A percentile compares a stretch with the other conserved stretches of the same genome.
Conservation (phyloP, 2,888 invertebrate species). For the Drosophila prolongata region DNA sequence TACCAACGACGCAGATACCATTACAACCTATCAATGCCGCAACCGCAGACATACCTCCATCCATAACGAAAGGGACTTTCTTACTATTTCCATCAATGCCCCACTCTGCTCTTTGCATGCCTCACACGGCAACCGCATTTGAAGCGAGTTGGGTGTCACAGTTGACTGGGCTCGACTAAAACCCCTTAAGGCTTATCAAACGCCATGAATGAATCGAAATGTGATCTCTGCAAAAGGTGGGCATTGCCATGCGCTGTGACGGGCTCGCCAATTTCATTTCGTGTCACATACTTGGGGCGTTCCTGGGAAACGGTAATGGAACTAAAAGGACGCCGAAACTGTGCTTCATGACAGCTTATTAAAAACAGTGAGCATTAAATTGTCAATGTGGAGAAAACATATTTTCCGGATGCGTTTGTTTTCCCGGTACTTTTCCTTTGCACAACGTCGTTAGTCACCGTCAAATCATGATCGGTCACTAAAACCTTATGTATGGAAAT, state of each 20-base stretch:
- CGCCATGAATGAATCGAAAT: constrained; percentile 69
- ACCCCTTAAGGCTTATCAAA: constrained; percentile 38
- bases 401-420: constrained; percentile 14
- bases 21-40: constrained; percentile 46
- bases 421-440: constrained; percentile 4
- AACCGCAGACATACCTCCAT: constrained; percentile 35
- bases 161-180: constrained; percentile 35
- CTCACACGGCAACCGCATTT: constrained; percentile 22
- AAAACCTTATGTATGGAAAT: constrained; percentile 38
- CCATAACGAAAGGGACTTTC: constrained; percentile 11
- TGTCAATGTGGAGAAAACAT: constrained; percentile 5
- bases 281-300: constrained; percentile 6
- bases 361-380: constrained; percentile 5
- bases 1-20: constrained; percentile 25
- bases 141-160: constrained; percentile 13
- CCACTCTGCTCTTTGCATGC: background rate
- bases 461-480: constrained; percentile 22
- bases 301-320: constrained; percentile 1
- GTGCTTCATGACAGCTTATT: constrained; percentile 16
- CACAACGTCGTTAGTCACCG: background rate
- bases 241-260: background rate
- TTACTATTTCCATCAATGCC: background rate
- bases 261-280: constrained; percentile 10
- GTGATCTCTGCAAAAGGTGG: constrained; percentile 29
- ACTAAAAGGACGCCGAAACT: background rate